phyloP scores from a whole-genome alignment of 2,797 vertebrate species.

The Pantherophis alleghaniensis region DNA sequence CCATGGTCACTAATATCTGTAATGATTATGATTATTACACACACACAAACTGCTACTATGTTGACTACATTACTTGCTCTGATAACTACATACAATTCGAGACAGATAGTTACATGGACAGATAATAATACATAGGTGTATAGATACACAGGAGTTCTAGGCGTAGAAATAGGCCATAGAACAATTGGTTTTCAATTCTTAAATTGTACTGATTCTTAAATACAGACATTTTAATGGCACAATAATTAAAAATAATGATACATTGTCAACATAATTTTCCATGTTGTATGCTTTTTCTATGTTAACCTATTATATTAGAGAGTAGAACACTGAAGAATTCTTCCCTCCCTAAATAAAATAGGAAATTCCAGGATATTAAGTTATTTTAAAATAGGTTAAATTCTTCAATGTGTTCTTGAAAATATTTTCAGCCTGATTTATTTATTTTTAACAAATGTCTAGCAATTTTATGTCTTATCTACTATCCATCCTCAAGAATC shows the following conservation, averaged over 20 bases:
- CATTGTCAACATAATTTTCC: conserved; percentile 31
- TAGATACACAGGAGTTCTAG: background rate
- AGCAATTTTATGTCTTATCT: conserved; percentile 27
- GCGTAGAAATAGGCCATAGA: conserved; percentile 3
- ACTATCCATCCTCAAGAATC: background rate
- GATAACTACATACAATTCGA: background rate
- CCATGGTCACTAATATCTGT: no score
- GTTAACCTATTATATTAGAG: conserved; percentile 34
- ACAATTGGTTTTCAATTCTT: conserved; percentile 15
- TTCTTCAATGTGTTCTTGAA: conserved; percentile 18
- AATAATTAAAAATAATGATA: background rate
- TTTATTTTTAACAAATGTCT: conserved; percentile 16
- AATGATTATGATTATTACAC: background rate
- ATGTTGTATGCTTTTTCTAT: background rate
- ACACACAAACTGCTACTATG: background rate
- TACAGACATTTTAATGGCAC: conserved; percentile 7
- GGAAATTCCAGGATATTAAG: conserved; percentile 8
- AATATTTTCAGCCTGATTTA: conserved; percentile 33
- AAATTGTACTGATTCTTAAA: conserved; percentile 21
- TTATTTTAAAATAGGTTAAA: conserved; percentile 23
- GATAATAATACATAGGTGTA: background rate
- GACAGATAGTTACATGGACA: background rate
- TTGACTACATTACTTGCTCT: background rate
- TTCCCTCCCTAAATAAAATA: conserved; percentile 10
- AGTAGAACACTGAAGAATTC: conserved; percentile 30